phyloP scores from a whole-genome alignment of 2,888 invertebrate species.

The Drosophila quinaria region DNA sequence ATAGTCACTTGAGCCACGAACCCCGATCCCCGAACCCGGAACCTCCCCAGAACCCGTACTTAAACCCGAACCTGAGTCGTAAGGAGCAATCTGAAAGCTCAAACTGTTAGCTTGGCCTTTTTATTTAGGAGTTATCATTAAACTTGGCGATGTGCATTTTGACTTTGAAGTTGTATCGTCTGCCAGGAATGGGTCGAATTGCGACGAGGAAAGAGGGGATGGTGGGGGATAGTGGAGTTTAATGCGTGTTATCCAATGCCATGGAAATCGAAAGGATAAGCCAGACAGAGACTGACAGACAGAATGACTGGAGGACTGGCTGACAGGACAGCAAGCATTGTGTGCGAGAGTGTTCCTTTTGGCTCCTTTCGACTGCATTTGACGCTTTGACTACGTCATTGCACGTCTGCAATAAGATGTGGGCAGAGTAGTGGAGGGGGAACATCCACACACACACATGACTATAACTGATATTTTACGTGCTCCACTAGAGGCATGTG shows the following conservation, averaged over 20 bases:
- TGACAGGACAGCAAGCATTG: constrained; percentile 22
- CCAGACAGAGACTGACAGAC: constrained; percentile 36
- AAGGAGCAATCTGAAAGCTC: constrained; percentile 47
- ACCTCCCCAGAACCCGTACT: background rate
- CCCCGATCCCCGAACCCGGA: background rate
- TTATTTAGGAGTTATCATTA: constrained; percentile 71
- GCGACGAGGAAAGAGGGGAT: background rate
- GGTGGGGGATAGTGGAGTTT: background rate
- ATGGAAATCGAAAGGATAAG: constrained; percentile 69
- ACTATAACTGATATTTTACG: constrained; percentile 80
- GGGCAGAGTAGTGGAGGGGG: background rate
- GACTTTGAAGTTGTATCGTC: constrained; percentile 62
- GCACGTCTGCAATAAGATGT: constrained; percentile 60
- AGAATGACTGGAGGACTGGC: constrained; percentile 14
- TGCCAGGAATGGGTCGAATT: constrained; percentile 9
- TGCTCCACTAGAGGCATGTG: constrained; percentile 55
- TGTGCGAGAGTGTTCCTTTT: constrained; percentile 21
- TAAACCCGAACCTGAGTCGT: background rate
- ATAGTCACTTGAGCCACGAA: constrained; percentile 3
- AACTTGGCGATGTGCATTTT: constrained; percentile 60
- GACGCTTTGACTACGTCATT: constrained; percentile 76
- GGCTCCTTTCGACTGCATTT: constrained; percentile 63
- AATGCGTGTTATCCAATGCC: constrained; percentile 49
- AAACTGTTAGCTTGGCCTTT: constrained; percentile 54
- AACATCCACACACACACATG: constrained; percentile 35